Evolutionary conservation across 2,888 invertebrate species (phyloP), one percentile per base, ranked within the genome.

Genomic region (Diabrotica balteata): DNA sequence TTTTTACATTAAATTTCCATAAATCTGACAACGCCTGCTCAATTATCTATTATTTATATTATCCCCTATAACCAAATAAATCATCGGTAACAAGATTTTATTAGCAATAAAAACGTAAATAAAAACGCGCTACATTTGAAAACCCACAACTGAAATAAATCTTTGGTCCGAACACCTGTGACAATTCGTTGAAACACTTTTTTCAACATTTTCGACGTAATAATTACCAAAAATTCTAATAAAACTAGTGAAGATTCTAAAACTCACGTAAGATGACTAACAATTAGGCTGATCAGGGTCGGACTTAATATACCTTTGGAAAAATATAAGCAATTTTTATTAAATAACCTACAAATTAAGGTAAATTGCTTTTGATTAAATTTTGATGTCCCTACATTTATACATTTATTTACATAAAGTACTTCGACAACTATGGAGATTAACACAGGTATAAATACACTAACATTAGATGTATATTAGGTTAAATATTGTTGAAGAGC

Each of bases 101-200:
- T 63, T 55, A 63, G 55, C 45, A 55, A 63, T 63, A 63, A 63
- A 63, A 55, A 60, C 42, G 58, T 58, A 45, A 62, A 62, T 62
- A 53, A 46, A 62, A 53, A 62, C 7, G 32, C 9, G 32, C 22
- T 46, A 55, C 42, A 44, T 11, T 11, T 47, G n/a, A 49, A 54
- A 63, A 63, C 55, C 62, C 54, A 62, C 62, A 46, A 63, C 54
- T 11, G 43, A 47, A 11, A 55, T 63, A 63, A 63, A 63, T 63
- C 55, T 49, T 55, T 55, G 4, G n/a, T 32, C 7, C 11, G 49
- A 17, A 10, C 47, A 47, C 54, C 62, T 62, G 55, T 62, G 54
- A 46, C 54, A 55, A 55, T 54, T 63, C 43, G 47, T 54, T 42
- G 45, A 42, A 46, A 62, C 46, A 22, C 43, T 45, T n/a, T 53